Conservation (phyloP, 2,113 vertebrate species). For the Anthoscopus minutus region DNA sequence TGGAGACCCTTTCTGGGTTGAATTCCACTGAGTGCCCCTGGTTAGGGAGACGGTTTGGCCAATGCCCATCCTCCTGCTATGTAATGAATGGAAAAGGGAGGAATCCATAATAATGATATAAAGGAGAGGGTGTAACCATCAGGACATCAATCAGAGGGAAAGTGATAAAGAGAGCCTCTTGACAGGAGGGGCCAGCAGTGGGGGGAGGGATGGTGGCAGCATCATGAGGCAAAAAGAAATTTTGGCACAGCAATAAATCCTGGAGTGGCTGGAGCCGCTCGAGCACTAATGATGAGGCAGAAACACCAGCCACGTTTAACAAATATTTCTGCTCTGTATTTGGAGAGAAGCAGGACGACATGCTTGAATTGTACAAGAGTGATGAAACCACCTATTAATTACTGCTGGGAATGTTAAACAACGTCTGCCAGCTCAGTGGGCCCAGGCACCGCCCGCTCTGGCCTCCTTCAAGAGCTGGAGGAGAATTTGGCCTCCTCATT, state of each 20-base stretch:
- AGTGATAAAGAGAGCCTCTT: neutral
- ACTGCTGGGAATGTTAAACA: slow-evolving; percentile 58
- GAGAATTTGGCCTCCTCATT: slow-evolving; percentile 38
- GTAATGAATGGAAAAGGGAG: neutral
- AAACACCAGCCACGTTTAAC: slow-evolving; percentile 31
- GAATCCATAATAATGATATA: neutral
- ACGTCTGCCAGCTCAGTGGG: slow-evolving; percentile 58
- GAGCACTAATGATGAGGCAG: neutral
- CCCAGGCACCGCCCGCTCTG: neutral
- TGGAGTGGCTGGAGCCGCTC: neutral
- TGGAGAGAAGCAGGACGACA: slow-evolving; percentile 37
- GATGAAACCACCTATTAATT: slow-evolving; percentile 60
- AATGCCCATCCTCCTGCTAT: neutral
- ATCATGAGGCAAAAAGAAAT: slow-evolving; percentile 26
- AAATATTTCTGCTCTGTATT: slow-evolving; percentile 57
- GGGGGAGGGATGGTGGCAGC: neutral
- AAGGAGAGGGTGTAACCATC: neutral
- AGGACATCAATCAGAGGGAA: slow-evolving; percentile 23
- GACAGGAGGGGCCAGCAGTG: neutral
- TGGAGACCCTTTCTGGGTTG: neutral
- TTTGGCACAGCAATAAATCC: slow-evolving; percentile 33
- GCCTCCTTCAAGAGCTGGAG: slow-evolving; percentile 19
- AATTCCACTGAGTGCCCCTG: neutral
- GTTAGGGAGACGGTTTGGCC: accelerated
- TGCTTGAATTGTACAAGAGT: slow-evolving; percentile 47